These are phyloP conservation scores for Oncorhynchus kisutch DNA, from an alignment of 2,113 vertebrate species.

Conservation along the genomic window DNA sequence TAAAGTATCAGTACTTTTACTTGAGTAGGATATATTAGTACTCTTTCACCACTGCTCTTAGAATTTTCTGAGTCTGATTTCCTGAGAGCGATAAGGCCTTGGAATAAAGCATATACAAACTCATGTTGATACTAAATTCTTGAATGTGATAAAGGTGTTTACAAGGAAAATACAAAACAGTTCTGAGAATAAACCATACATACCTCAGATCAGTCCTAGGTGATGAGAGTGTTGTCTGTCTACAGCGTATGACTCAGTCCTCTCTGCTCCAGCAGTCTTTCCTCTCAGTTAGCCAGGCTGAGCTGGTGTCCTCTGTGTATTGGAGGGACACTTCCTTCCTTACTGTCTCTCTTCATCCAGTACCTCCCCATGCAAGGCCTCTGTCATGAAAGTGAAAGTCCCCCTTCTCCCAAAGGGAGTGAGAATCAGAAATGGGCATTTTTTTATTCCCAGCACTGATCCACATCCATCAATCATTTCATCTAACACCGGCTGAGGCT, in stretches of 20 bases:
- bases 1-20: too few species aligned
- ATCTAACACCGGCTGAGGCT: constrained; percentile 49
- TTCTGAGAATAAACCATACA: too few species aligned
- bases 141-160: too few species aligned
- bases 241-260: background rate
- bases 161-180: too few species aligned
- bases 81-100: too few species aligned
- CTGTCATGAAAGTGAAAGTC: constrained; percentile 57
- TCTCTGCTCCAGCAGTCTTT: background rate
- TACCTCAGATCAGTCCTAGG: background rate
- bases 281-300: background rate
- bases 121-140: too few species aligned
- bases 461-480: constrained; percentile 68
- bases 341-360: constrained; percentile 15
- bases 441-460: constrained; percentile 62
- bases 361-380: constrained; percentile 36
- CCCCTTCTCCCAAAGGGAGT: constrained; percentile 49
- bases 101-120: too few species aligned
- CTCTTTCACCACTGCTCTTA: too few species aligned
- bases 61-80: too few species aligned
- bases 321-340: constrained; percentile 2
- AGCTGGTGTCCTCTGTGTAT: background rate
- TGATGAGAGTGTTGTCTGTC: background rate
- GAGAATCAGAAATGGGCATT: constrained; percentile 62
- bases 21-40: too few species aligned